phyloP scores from a whole-genome alignment of 2,113 vertebrate genomes.

The Cryptoleucopteryx plumbea region DNA sequence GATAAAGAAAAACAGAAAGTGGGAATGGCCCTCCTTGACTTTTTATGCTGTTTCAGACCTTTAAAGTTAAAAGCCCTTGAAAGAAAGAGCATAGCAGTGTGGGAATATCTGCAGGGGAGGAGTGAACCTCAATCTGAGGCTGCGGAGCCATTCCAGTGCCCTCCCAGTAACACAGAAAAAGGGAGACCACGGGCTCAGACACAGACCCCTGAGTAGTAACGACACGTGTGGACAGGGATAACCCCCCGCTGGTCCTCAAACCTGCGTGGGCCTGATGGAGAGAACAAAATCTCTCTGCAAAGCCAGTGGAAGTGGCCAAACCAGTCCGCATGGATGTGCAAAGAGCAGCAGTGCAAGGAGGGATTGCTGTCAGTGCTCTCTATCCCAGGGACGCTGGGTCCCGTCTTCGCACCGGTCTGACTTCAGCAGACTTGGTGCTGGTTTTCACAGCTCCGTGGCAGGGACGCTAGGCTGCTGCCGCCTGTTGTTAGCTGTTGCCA shows the following conservation, averaged over 20 bases:
- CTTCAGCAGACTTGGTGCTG: neutral
- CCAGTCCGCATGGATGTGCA: accelerated
- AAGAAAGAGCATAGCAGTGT: neutral
- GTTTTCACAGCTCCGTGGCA: neutral
- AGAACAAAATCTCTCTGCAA: neutral
- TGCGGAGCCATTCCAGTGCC: neutral
- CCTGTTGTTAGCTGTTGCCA: neutral
- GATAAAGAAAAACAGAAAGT: neutral
- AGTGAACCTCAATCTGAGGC: neutral
- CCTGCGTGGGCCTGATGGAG: too few relatives aligned
- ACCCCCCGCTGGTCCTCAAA: too few relatives aligned
- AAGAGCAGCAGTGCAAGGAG: too few relatives aligned
- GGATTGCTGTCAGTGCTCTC: neutral
- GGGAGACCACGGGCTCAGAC: accelerated
- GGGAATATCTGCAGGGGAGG: neutral
- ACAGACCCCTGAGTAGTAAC: too few relatives aligned
- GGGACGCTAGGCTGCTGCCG: neutral
- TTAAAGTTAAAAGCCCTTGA: neutral
- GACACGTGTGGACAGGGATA: neutral
- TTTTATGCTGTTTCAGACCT: neutral
- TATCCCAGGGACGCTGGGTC: too few relatives aligned
- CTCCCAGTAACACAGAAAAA: neutral
- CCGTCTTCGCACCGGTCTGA: neutral
- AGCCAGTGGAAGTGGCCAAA: neutral
- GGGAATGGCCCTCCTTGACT: neutral